Percentiles rank a stretch among this genome's conserved stretches.
Evolutionary conservation across 2,888 invertebrate species (phyloP).

Genomic region (Mythimna impura): DNA sequence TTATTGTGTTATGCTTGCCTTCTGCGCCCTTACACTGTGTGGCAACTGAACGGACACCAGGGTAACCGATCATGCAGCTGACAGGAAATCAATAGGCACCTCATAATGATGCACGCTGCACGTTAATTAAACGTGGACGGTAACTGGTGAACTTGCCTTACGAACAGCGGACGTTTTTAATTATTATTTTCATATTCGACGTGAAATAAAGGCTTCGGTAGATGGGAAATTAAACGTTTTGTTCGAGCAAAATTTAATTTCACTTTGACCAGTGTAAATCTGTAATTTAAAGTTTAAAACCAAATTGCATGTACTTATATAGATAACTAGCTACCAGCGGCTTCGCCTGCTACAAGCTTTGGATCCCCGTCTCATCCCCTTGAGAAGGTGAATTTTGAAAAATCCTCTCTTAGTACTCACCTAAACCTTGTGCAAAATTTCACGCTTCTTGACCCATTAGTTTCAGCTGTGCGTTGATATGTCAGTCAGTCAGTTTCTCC

Average conservation of each 20-base stretch:
- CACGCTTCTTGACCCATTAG: no score
- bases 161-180: slow-evolving; percentile 28
- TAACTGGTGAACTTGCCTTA: slow-evolving; percentile 48
- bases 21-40: background rate
- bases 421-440: no score
- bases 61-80: slow-evolving; percentile 65
- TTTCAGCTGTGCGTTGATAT: no score
- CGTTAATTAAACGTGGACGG: slow-evolving; percentile 55
- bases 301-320: no score
- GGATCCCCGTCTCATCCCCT: no score
- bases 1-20: background rate
- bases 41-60: slow-evolving; percentile 3
- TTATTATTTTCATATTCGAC: slow-evolving; percentile 33
- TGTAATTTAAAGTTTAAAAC: background rate
- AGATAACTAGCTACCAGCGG: no score
- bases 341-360: no score
- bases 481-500: no score
- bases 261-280: background rate
- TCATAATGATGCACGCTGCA: slow-evolving; percentile 49
- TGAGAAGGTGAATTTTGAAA: no score
- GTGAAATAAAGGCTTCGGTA: slow-evolving; percentile 12
- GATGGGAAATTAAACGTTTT: slow-evolving; percentile 1
- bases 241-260: slow-evolving; percentile 13
- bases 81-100: slow-evolving; percentile 69
- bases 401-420: no score